Evolutionary conservation across 2,888 invertebrate species (phyloP), one percentile per base, ranked within the genome.

Genomic region (Hirtodrosophila cameraria): DNA sequence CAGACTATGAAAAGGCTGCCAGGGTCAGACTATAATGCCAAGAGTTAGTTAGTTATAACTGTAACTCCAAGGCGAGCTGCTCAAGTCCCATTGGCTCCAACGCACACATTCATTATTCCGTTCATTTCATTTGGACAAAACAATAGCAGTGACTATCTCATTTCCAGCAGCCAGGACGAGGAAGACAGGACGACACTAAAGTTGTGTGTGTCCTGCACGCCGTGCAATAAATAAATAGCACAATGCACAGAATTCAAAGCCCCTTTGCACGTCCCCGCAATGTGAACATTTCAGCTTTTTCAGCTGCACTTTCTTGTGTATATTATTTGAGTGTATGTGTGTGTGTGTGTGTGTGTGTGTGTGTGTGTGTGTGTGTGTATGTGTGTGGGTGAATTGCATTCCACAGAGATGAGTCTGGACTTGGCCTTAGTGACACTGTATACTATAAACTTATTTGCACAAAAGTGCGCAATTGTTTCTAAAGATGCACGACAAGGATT

Each of bases 401-500:
- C 65, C 66, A 45, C 11, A 23, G 54, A 63, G 74, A 57, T 45
- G 74, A 30, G 42, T 49, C 36, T 57, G 41, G 11, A 52, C 43
- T 45, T 67, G 53, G 67, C 15, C 49, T 49, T 15, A 52, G 27
- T 36, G 57, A 62, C 68, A 71, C 63, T 54, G 28, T 49, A 36
- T 59, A 36, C 39, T 66, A 81, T 64, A 78, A 71, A 71, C 45
- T 67, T 84, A 79, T 79, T 85, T 78, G 79, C 79, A 75, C 83
- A 85, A 75, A 82, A 76, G 69, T 79, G 58, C 53, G 75, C 86
- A 80, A 80, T 85, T 80, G 86, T 80, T 85, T 79, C 80, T 63
- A 73, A 85, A 75, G 83, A 82, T 50, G 80, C 73, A 52, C 58
- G 50, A 43, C 83, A 73, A 60, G 59, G 68, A 79, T 48, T 65